These are phyloP conservation scores for Acanthosepion esculentum DNA, from an alignment of 2,888 invertebrate species.

Conservation along the genomic window DNA sequence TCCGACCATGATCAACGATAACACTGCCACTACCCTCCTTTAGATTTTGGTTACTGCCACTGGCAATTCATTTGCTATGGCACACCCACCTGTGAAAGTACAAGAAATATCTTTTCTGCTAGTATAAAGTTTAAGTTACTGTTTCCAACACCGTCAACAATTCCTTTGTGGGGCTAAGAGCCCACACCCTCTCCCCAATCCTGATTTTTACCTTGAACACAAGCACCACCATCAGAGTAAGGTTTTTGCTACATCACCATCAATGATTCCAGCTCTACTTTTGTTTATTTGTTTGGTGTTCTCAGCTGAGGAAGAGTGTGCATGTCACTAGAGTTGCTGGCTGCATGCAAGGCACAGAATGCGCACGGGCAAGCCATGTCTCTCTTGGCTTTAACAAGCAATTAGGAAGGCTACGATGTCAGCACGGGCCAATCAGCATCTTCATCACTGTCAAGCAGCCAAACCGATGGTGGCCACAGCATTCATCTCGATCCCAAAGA, in stretches of 20 bases:
- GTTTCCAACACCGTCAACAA: not conserved
- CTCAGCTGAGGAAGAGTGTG: not conserved
- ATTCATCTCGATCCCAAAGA: conserved; percentile 43
- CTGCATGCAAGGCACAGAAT: conserved; percentile 49
- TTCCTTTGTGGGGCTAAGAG: not conserved
- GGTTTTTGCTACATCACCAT: not conserved
- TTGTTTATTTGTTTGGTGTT: not conserved
- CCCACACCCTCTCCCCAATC: not conserved
- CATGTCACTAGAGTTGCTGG: conserved; percentile 8
- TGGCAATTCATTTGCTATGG: not conserved
- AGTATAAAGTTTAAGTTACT: not conserved
- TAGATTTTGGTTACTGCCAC: not conserved
- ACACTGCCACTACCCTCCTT: not conserved
- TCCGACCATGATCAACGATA: not conserved
- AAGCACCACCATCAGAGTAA: not conserved
- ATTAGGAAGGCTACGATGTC: conserved; percentile 45
- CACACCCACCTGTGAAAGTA: conserved; percentile 18
- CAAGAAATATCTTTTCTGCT: conserved; percentile 33
- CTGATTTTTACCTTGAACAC: not conserved
- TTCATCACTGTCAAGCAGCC: conserved; percentile 47
- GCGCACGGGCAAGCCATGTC: conserved; percentile 40
- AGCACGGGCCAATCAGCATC: conserved; percentile 43
- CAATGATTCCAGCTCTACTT: not conserved
- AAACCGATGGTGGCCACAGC: conserved; percentile 47
- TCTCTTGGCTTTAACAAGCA: conserved; percentile 48